Evolutionary conservation across 2,888 invertebrate species (phyloP).

Genomic region (Oxystoma pomonae): DNA sequence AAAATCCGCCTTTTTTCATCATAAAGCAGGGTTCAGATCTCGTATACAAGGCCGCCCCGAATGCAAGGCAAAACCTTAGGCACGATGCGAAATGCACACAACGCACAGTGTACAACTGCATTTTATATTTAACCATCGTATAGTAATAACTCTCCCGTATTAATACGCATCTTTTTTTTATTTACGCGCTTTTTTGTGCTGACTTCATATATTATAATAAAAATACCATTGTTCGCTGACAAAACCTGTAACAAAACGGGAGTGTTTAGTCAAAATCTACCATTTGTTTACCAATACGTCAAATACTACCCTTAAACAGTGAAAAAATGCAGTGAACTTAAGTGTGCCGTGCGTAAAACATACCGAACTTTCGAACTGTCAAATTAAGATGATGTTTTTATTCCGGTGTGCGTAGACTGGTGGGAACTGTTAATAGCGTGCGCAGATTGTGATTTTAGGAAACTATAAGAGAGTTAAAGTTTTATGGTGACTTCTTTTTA

Average conservation of each 20-base stretch:
- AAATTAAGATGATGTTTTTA: too few relatives aligned
- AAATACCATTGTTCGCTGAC: too few relatives aligned
- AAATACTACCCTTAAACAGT: too few relatives aligned
- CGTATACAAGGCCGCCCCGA: slow-evolving; percentile 25
- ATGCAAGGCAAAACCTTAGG: slow-evolving; percentile 10
- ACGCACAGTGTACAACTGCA: slow-evolving; percentile 11
- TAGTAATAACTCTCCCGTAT: background rate
- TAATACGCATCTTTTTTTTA: background rate
- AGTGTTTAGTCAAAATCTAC: too few relatives aligned
- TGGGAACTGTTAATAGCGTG: background rate
- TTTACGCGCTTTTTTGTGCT: background rate
- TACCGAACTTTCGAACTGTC: too few relatives aligned
- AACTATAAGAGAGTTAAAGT: background rate
- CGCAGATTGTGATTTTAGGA: too few relatives aligned
- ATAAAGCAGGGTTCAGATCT: slow-evolving; percentile 2
- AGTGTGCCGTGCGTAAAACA: too few relatives aligned
- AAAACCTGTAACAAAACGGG: too few relatives aligned
- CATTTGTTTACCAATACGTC: too few relatives aligned
- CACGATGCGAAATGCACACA: slow-evolving; percentile 26
- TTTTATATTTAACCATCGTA: slow-evolving; percentile 1
- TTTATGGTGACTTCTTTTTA: background rate
- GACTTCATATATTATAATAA: too few relatives aligned
- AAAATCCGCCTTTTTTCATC: slow-evolving; percentile 24
- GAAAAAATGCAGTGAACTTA: too few relatives aligned
- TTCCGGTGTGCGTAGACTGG: background rate